Conservation (phyloP, 2,113 vertebrate species). For the Hemiscyllium ocellatum region DNA sequence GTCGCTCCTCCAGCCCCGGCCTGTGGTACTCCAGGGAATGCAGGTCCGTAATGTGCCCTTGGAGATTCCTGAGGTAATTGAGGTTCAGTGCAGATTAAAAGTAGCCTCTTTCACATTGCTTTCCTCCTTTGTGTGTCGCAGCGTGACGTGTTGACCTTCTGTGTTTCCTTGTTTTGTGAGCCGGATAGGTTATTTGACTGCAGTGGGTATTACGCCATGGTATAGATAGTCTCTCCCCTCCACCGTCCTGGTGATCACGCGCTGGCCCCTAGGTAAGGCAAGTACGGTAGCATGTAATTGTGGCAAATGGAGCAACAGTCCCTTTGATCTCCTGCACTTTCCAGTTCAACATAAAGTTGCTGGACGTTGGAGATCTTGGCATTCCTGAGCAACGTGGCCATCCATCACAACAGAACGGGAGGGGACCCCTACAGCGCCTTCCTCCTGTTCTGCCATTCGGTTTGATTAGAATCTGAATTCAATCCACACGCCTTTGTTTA, state of each 20-base stretch:
- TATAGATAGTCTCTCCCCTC: not conserved
- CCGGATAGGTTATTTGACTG: not conserved
- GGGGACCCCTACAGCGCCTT: no score
- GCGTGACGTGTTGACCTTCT: not conserved
- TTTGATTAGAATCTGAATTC: no score
- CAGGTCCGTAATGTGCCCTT: constrained; percentile 78
- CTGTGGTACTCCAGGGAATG: constrained; percentile 80
- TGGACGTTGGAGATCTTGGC: not conserved
- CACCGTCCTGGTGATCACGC: no score
- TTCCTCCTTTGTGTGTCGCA: no score
- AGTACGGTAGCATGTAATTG: no score
- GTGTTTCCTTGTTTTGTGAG: not conserved
- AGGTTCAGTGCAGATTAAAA: not conserved
- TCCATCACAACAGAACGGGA: not conserved
- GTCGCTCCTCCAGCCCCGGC: constrained; percentile 71
- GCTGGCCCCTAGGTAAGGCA: no score
- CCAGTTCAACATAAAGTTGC: not conserved
- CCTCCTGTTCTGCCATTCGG: no score
- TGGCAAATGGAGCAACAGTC: no score
- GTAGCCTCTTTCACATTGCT: not conserved
- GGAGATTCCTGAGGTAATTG: constrained; percentile 70
- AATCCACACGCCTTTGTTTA: no score
- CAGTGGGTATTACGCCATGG: no score
- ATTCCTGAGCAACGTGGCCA: not conserved
- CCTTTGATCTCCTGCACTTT: no score